These are phyloP conservation scores for Oegoconia quadripuncta DNA, from an alignment of 2,888 invertebrate species.

Conservation along the genomic window DNA sequence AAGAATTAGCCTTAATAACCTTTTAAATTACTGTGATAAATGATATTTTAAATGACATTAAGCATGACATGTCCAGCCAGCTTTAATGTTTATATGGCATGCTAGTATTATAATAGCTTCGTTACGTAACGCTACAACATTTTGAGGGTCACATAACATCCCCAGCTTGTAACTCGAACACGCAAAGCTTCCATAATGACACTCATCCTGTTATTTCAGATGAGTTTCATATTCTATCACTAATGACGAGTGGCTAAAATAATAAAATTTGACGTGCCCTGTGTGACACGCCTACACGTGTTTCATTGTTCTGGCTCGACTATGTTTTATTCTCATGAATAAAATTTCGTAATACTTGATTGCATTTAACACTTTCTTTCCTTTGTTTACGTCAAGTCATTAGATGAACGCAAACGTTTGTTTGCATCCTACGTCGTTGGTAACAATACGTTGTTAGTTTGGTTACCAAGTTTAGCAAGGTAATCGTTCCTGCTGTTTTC, in stretches of 20 bases:
- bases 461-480: not conserved
- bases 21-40: conserved; percentile 22
- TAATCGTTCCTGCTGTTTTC: conserved; percentile 9
- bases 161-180: conserved; percentile 39
- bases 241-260: conserved; percentile 33
- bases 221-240: conserved; percentile 43
- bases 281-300: conserved; percentile 43
- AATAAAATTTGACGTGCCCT: conserved; percentile 42
- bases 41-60: conserved; percentile 31
- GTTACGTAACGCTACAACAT: conserved; percentile 23
- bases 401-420: conserved; percentile 12
- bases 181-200: conserved; percentile 48
- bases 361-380: conserved; percentile 28
- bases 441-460: not conserved
- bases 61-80: conserved; percentile 34
- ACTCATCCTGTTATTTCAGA: conserved; percentile 52
- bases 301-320: conserved; percentile 42
- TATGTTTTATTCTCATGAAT: conserved; percentile 24
- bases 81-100: conserved; percentile 39
- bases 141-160: conserved; percentile 31
- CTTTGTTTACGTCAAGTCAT: conserved; percentile 25
- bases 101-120: conserved; percentile 26
- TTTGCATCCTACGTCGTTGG: conserved; percentile 13
- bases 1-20: conserved; percentile 19
- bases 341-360: conserved; percentile 30